Evolutionary conservation across 1,140 invertebrate genomes (phyloP), one percentile per base, ranked within the genome.

Genomic region (Hestina assimilis): DNA sequence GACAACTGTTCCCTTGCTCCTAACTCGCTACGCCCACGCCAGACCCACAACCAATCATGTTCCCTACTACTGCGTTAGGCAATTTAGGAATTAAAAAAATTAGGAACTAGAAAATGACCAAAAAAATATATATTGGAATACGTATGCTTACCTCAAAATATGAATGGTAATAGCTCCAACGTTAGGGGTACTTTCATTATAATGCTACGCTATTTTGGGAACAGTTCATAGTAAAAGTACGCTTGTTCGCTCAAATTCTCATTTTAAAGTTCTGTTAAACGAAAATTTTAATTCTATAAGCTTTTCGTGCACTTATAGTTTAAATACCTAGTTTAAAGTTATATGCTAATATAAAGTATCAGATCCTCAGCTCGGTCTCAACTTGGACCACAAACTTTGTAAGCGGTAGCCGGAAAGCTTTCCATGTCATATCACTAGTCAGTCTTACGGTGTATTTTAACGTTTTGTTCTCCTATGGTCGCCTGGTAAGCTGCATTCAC

Each of bases 401-500:
- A 51, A 56, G 23, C 46, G 47, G n/a, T 50, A 55, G 47, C 51
- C 50, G 31, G 35, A 42, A 61, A 61, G 59, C 56, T 61, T 61
- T 26, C 40, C 59, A 51, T 56, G 45, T 46, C 53, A 51, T 55
- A 24, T 29, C 19, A 33, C 14, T 7, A 50, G 14, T 8, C 12
- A 24, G 20, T 33, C 29, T 41, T 15, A 31, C 14, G 29, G 31
- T 24, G 23, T 24, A 24, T 42, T 35, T 48, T 53, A 42, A 51
- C 20, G 26, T 51, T 56, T 61, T 50, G 47, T 61, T 46, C 31
- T 26, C 31, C 14, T 50, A 53, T 33, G 12, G 35, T 26, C 33
- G 45, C 33, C 45, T 33, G 45, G 12, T 21, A 35, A 31, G 31
- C 23, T 42, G 15, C 15, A n/a, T 38, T 38, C n/a, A 19, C 19